phyloP scores from a whole-genome alignment of 2,113 vertebrate species.

The Xiphorhynchus elegans region DNA sequence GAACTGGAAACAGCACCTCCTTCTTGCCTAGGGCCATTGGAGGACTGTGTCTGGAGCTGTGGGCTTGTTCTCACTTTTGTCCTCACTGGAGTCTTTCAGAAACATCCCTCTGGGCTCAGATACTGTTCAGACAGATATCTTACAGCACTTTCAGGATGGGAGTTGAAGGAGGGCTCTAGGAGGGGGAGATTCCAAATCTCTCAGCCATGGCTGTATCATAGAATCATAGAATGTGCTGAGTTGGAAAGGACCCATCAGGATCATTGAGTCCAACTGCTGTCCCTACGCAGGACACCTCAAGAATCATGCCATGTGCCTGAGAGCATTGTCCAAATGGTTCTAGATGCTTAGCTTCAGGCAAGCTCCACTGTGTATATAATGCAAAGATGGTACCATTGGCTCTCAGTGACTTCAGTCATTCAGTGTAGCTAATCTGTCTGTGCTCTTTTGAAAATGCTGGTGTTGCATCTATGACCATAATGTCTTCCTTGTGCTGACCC shows the following conservation, averaged over 20 bases:
- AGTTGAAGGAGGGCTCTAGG: background rate
- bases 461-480: background rate
- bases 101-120: background rate
- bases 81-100: background rate
- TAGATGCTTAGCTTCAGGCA: background rate
- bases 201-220: background rate
- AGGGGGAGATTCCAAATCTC: background rate
- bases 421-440: background rate
- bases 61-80: background rate
- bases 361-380: background rate
- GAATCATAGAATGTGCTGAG: background rate
- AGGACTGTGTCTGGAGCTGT: background rate
- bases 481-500: background rate
- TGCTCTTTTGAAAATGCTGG: background rate
- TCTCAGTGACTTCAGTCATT: background rate
- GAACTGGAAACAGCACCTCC: background rate
- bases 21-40: background rate
- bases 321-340: background rate
- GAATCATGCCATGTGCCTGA: background rate
- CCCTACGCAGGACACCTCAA: fast-evolving
- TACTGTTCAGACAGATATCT: background rate
- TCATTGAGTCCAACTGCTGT: background rate
- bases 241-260: background rate
- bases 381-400: background rate
- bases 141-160: background rate